These are phyloP conservation scores for Pseudomugil gertrudae DNA, from an alignment of 2,797 vertebrate species.

Conservation along the genomic window DNA sequence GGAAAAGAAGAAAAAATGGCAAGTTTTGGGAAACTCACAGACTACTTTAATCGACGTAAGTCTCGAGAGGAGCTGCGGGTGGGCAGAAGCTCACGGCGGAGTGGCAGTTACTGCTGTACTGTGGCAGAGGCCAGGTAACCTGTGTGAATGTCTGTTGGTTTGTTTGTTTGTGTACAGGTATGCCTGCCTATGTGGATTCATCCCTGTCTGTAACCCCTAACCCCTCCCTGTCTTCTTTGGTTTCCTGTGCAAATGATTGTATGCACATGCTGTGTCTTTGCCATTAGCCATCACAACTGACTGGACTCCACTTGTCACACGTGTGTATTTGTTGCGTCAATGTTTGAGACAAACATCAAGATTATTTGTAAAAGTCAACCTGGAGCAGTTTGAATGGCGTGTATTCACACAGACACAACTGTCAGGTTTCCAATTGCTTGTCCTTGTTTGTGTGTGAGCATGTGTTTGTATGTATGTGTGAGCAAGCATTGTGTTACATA, in stretches of 20 bases:
- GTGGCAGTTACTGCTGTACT: slow-evolving; percentile 91
- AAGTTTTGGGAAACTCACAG: slow-evolving; percentile 93
- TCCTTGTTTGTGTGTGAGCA: not conserved
- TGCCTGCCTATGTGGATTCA: slow-evolving; percentile 7
- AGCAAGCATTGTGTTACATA: slow-evolving; percentile 56
- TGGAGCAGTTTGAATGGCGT: not conserved
- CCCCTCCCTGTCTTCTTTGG: not conserved
- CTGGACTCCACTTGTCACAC: slow-evolving; percentile 1
- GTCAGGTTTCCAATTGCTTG: slow-evolving; percentile 30
- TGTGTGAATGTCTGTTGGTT: slow-evolving; percentile 28
- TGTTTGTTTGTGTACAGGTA: slow-evolving; percentile 32
- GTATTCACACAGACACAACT: not conserved
- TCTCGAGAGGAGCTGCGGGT: slow-evolving; percentile 88
- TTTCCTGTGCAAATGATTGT: slow-evolving; percentile 3
- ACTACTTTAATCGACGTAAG: slow-evolving; percentile 91
- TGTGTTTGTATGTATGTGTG: slow-evolving; percentile 31
- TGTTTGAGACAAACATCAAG: not conserved
- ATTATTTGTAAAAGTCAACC: not conserved
- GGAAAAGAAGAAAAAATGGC: slow-evolving; percentile 79
- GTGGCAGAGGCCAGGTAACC: slow-evolving; percentile 91
- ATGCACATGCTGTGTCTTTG: slow-evolving; percentile 9
- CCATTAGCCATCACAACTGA: not conserved
- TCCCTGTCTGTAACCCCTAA: slow-evolving; percentile 8
- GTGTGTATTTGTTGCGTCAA: not conserved
- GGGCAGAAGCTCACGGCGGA: slow-evolving; percentile 83